phyloP scores from a whole-genome alignment of 1,140 invertebrate species.

The Drosophila bipectinata region DNA sequence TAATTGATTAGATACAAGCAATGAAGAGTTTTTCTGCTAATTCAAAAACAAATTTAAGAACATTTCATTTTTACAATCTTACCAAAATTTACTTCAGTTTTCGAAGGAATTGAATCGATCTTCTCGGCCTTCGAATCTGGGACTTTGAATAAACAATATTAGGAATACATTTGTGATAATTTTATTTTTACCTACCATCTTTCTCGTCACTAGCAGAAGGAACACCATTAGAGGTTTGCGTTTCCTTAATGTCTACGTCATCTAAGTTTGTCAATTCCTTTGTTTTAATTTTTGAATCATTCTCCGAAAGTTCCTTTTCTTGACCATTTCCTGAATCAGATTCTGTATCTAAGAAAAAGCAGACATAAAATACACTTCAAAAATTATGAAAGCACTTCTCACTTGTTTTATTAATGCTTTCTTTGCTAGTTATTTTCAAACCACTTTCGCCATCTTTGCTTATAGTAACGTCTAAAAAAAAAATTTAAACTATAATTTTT shows the following conservation, averaged over 20 bases:
- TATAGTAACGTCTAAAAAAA: not conserved
- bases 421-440: not conserved
- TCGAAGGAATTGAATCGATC: not conserved
- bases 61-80: slow-evolving; percentile 34
- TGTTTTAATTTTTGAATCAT: not conserved
- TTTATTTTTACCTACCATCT: not conserved
- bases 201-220: not conserved
- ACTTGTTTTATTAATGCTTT: not conserved
- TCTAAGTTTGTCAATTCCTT: too few relatives aligned
- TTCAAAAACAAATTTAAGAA: slow-evolving; percentile 65
- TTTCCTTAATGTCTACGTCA: not conserved
- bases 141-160: not conserved
- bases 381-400: not conserved
- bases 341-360: not conserved
- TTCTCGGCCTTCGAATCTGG: not conserved
- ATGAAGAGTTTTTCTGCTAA: slow-evolving; percentile 68
- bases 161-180: not conserved
- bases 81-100: slow-evolving; percentile 64
- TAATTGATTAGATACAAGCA: slow-evolving; percentile 65
- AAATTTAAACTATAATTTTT: not conserved
- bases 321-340: not conserved
- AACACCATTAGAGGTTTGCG: not conserved
- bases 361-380: not conserved
- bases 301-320: not conserved
- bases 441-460: not conserved